phyloP scores from a whole-genome alignment of 2,113 vertebrate genomes.

The Ctenomys sociabilis region DNA sequence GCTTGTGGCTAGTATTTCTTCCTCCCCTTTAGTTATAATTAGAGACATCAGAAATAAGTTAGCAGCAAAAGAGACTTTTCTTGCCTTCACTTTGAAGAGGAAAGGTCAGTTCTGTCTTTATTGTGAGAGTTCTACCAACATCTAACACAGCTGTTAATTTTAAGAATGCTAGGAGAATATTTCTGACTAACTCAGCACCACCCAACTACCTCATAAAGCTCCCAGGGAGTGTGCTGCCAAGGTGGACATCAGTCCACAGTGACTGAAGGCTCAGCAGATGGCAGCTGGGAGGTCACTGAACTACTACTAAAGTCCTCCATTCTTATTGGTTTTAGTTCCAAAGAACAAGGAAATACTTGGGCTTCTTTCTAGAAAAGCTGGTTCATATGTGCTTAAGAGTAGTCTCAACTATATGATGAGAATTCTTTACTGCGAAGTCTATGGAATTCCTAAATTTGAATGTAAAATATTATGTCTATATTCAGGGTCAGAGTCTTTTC shows the following conservation, averaged over 20 bases:
- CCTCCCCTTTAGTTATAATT: slow-evolving; percentile 21
- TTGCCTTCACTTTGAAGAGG: slow-evolving; percentile 9
- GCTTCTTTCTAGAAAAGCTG: slow-evolving; percentile 58
- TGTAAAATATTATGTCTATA: neutral
- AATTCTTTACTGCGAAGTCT: neutral
- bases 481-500: neutral
- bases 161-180: slow-evolving; percentile 24
- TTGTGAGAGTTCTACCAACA: neutral
- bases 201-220: slow-evolving; percentile 23
- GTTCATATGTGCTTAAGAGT: slow-evolving; percentile 4
- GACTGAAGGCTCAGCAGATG: slow-evolving; percentile 52
- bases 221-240: neutral
- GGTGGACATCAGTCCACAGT: neutral
- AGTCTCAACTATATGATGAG: neutral
- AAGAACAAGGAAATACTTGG: slow-evolving; percentile 25
- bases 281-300: neutral
- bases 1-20: neutral
- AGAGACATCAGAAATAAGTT: slow-evolving; percentile 20
- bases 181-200: slow-evolving; percentile 24
- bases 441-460: neutral
- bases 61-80: slow-evolving; percentile 15
- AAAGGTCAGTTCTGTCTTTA: neutral
- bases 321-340: neutral
- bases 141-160: slow-evolving; percentile 31
- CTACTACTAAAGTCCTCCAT: neutral